phyloP scores from a whole-genome alignment of 2,888 invertebrate genomes.

The Acronicta psi region DNA sequence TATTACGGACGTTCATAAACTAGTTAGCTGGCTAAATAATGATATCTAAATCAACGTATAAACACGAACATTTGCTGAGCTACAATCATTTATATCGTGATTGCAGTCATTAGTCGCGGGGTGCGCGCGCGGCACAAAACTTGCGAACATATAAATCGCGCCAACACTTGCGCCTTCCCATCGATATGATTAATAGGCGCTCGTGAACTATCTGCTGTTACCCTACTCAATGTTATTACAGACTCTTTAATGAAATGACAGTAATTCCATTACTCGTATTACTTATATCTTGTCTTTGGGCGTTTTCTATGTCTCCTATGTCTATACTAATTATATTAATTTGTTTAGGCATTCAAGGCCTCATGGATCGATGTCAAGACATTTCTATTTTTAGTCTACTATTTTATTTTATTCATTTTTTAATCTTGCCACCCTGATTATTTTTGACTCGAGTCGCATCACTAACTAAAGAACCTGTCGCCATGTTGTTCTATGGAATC shows the following conservation, averaged over 20 bases:
- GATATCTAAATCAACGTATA: constrained; percentile 3
- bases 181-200: constrained; percentile 80
- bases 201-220: constrained; percentile 45
- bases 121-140: constrained; percentile 76
- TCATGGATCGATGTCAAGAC: too few species aligned
- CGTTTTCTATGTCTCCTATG: too few species aligned
- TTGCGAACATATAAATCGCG: constrained; percentile 76
- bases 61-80: constrained; percentile 26
- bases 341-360: too few species aligned
- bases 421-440: too few species aligned
- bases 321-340: too few species aligned
- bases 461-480: too few species aligned
- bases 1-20: too few species aligned
- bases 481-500: too few species aligned
- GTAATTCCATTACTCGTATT: constrained; percentile 5
- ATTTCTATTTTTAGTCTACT: too few species aligned
- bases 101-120: constrained; percentile 74
- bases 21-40: background rate
- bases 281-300: too few species aligned
- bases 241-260: constrained; percentile 2
- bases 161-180: constrained; percentile 77
- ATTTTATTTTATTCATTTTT: too few species aligned
- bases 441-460: too few species aligned
- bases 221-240: constrained; percentile 33
- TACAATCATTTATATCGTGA: constrained; percentile 67